These are phyloP conservation scores for Caenorhabditis angaria DNA, from an alignment of 2,888 invertebrate species.

Conservation along the genomic window DNA sequence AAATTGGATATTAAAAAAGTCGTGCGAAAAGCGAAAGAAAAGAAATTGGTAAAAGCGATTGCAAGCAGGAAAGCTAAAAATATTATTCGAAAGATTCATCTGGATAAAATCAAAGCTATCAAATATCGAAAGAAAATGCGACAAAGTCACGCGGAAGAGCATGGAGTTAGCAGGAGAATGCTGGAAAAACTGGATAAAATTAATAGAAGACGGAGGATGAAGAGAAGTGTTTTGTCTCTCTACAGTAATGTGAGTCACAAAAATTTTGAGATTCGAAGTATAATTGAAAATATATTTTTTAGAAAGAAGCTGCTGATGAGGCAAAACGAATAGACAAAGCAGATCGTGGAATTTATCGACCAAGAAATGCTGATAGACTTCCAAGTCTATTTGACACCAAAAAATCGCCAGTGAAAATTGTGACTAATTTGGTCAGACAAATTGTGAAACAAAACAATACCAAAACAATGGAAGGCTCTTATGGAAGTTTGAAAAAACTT, in stretches of 20 bases:
- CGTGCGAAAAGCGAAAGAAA: slow-evolving; percentile 16
- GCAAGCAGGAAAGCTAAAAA: slow-evolving; percentile 20
- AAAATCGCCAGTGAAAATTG: slow-evolving; percentile 33
- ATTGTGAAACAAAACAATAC: slow-evolving; percentile 7
- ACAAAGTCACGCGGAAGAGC: slow-evolving; percentile 11
- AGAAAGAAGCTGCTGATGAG: slow-evolving; percentile 43
- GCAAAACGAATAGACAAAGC: slow-evolving; percentile 38
- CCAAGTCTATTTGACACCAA: slow-evolving; percentile 18
- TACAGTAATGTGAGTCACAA: slow-evolving; percentile 37
- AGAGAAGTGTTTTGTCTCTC: slow-evolving; percentile 47
- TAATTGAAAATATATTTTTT: slow-evolving; percentile 3
- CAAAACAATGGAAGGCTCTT: slow-evolving; percentile 17
- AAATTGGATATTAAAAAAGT: slow-evolving; percentile 29
- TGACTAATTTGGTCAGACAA: slow-evolving; percentile 28
- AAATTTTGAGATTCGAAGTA: neutral
- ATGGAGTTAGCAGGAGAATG: slow-evolving; percentile 16
- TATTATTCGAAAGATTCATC: slow-evolving; percentile 20
- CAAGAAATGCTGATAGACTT: slow-evolving; percentile 27
- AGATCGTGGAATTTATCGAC: slow-evolving; percentile 19
- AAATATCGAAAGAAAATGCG: slow-evolving; percentile 20
- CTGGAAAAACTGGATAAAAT: slow-evolving; percentile 21
- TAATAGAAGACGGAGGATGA: slow-evolving; percentile 17
- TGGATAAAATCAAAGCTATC: slow-evolving; percentile 16
- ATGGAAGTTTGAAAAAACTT: slow-evolving; percentile 27
- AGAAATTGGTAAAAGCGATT: slow-evolving; percentile 11